These are phyloP conservation scores for Crax fasciolata DNA, from an alignment of 2,797 vertebrate genomes.

Conservation along the genomic window DNA sequence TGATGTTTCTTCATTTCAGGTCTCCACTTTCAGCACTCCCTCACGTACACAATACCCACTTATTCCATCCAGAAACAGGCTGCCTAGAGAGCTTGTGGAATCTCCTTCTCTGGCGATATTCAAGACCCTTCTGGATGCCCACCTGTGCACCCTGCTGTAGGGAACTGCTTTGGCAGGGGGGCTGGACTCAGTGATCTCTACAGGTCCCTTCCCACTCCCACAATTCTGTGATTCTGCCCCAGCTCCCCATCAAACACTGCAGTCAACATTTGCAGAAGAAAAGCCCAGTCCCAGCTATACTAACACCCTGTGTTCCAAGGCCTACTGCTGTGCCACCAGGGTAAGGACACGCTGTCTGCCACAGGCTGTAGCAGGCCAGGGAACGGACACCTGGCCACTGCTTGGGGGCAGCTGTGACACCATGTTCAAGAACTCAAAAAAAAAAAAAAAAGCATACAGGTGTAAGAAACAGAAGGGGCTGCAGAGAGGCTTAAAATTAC, in stretches of 20 bases:
- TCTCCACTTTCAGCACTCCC: slow-evolving; percentile 4
- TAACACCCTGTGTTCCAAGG: not conserved
- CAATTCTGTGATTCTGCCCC: not conserved
- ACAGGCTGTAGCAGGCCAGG: not conserved
- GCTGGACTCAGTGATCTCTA: no score
- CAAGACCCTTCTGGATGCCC: no score
- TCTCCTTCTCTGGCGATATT: no score
- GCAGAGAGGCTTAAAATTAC: not conserved
- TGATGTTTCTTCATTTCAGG: not conserved
- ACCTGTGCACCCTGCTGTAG: no score
- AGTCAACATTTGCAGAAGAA: not conserved
- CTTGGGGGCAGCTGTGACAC: not conserved
- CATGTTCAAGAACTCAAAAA: not conserved
- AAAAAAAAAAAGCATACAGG: not conserved
- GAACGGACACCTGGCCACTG: not conserved
- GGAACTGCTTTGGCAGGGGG: no score
- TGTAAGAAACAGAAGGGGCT: not conserved
- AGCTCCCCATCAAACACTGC: not conserved
- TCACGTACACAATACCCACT: not conserved
- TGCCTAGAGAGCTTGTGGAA: no score
- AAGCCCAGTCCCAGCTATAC: not conserved
- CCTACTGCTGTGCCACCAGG: not conserved
- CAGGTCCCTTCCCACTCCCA: no score
- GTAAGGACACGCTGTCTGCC: not conserved
- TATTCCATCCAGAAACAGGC: not conserved